phyloP scores from a whole-genome alignment of 2,888 invertebrate genomes.

The Cantharis lateralis region DNA sequence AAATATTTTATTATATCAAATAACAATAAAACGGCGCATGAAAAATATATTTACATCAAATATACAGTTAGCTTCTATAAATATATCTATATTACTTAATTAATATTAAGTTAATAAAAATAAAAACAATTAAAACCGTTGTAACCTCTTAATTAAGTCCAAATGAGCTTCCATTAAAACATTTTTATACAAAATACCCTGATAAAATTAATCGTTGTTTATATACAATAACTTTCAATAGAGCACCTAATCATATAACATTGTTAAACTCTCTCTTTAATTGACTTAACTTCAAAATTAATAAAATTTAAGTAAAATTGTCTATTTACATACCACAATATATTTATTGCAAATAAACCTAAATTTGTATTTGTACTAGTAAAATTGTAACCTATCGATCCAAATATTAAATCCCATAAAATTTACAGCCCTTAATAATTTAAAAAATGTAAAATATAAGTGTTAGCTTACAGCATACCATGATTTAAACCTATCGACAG shows the following conservation, averaged over 20 bases:
- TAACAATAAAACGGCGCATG: background rate
- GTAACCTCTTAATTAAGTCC: background rate
- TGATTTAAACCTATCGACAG: slow-evolving; percentile 60
- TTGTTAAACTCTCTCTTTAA: background rate
- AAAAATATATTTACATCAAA: background rate
- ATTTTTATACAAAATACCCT: background rate
- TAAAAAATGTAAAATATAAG: too few relatives aligned
- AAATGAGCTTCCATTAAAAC: background rate
- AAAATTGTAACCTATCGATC: too few relatives aligned
- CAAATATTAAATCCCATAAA: too few relatives aligned
- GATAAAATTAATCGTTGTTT: background rate
- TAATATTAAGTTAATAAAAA: background rate
- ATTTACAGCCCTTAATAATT: too few relatives aligned
- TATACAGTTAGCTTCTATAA: background rate
- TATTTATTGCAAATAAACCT: too few relatives aligned
- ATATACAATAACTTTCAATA: background rate
- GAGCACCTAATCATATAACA: background rate
- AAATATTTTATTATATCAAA: background rate
- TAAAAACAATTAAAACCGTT: background rate
- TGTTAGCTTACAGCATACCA: slow-evolving; percentile 57
- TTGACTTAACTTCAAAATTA: too few relatives aligned
- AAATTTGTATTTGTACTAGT: too few relatives aligned
- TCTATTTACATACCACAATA: too few relatives aligned
- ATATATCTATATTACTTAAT: background rate
- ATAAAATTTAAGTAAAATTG: too few relatives aligned